These are phyloP conservation scores for Trigoniulus corallinus DNA, from an alignment of 1,140 invertebrate species.

Conservation along the genomic window DNA sequence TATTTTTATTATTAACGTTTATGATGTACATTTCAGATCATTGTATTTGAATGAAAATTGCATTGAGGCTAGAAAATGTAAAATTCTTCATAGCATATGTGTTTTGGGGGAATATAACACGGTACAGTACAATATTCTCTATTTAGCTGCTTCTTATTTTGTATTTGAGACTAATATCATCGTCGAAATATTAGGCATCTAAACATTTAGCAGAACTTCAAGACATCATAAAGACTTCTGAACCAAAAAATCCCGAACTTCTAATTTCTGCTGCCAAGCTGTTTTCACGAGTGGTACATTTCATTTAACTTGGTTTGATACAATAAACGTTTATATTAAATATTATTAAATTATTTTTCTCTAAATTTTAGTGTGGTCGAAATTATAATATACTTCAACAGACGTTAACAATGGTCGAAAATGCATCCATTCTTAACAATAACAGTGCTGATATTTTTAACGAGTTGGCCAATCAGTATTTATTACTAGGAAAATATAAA, in stretches of 20 bases:
- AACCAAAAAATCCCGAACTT: constrained; percentile 53
- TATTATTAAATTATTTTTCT: constrained; percentile 10
- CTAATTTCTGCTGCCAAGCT: constrained; percentile 51
- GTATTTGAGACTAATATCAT: not conserved
- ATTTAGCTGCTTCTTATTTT: not conserved
- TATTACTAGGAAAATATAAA: constrained; percentile 49
- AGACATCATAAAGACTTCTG: constrained; percentile 45
- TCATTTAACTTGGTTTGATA: not conserved
- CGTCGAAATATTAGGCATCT: too few relatives aligned
- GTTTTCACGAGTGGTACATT: constrained; percentile 47
- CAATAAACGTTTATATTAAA: constrained; percentile 2
- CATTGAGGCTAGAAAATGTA: constrained; percentile 53
- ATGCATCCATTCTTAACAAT: constrained; percentile 50
- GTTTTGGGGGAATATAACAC: constrained; percentile 56
- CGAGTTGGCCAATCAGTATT: constrained; percentile 63
- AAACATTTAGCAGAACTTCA: constrained; percentile 30
- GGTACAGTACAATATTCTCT: constrained; percentile 14
- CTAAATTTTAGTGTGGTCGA: constrained; percentile 46
- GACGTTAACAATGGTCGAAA: constrained; percentile 51
- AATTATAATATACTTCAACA: constrained; percentile 50
- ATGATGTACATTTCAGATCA: too few relatives aligned
- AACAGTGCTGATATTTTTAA: constrained; percentile 48
- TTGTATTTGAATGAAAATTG: constrained; percentile 51
- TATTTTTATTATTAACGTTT: constrained; percentile 8
- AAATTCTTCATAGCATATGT: constrained; percentile 52